Conservation (phyloP, 2,113 vertebrate genomes). For the Excalfactoria chinensis region DNA sequence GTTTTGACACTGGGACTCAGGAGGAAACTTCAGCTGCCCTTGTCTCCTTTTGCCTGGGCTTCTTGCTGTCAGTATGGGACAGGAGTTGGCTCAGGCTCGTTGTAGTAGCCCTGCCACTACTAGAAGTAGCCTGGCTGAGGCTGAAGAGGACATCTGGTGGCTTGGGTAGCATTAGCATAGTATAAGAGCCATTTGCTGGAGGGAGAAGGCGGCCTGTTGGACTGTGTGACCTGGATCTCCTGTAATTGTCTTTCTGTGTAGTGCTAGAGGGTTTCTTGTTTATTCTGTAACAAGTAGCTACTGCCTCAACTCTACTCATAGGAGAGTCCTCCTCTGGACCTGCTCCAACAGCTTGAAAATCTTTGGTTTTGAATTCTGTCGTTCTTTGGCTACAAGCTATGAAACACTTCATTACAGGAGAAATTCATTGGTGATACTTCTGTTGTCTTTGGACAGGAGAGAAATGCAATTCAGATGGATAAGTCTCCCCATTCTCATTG, state of each 20-base stretch:
- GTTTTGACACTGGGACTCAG: neutral
- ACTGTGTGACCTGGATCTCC: neutral
- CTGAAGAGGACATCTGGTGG: neutral
- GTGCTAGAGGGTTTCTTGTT: constrained; percentile 7
- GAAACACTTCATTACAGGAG: neutral
- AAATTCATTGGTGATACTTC: neutral
- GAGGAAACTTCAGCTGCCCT: neutral
- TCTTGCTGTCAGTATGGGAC: neutral
- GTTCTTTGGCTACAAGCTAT: neutral
- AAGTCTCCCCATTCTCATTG: neutral
- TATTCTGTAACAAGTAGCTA: neutral
- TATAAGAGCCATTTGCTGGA: neutral
- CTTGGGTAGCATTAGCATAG: neutral
- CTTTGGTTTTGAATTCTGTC: neutral
- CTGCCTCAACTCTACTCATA: neutral
- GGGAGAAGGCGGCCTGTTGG: neutral
- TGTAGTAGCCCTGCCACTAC: neutral
- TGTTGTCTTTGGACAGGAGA: neutral
- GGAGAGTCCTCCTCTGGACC: neutral
- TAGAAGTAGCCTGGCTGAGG: neutral
- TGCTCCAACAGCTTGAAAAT: neutral
- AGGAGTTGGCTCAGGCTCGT: neutral
- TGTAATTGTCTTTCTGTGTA: neutral
- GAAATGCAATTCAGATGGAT: neutral
- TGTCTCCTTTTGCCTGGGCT: neutral